A percentile compares a stretch with the other conserved stretches of the same genome.
These are phyloP conservation scores for Gallinago stenura DNA, from an alignment of 2,797 vertebrate genomes.

Conservation along the genomic window DNA sequence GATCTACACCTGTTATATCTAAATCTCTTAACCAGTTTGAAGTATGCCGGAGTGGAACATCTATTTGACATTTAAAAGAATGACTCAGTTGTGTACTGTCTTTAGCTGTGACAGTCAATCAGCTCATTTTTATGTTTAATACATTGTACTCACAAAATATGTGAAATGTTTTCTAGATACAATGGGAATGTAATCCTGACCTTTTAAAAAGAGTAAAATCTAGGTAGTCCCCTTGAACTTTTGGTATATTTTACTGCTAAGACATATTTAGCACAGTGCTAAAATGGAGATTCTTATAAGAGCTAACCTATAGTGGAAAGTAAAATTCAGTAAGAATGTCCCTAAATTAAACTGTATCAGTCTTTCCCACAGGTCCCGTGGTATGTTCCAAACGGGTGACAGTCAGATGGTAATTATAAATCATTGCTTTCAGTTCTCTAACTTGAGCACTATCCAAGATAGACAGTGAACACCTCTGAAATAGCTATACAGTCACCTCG, in stretches of 20 bases:
- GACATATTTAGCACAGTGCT: slow-evolving; percentile 33
- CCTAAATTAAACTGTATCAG: slow-evolving; percentile 25
- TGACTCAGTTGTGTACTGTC: not conserved
- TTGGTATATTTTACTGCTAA: slow-evolving; percentile 2
- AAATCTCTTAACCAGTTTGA: not conserved
- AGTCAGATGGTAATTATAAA: slow-evolving; percentile 47
- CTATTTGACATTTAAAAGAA: slow-evolving; percentile 18
- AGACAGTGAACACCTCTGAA: slow-evolving; percentile 31
- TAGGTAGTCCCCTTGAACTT: not conserved
- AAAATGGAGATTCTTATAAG: not conserved
- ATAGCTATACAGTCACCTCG: slow-evolving; percentile 3
- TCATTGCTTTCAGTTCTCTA: slow-evolving; percentile 13
- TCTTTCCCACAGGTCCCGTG: not conserved
- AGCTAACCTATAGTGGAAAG: not conserved
- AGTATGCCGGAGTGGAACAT: not conserved
- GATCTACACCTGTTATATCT: not conserved
- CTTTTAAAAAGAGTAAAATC: slow-evolving; percentile 15
- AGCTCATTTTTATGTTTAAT: slow-evolving; percentile 7
- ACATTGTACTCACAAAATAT: not conserved
- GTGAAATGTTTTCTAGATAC: slow-evolving; percentile 1
- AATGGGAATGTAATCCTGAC: not conserved
- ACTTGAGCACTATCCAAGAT: slow-evolving; percentile 9
- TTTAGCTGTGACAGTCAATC: not conserved
- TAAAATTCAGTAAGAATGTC: not conserved
- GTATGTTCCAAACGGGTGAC: not conserved